Percentiles rank a stretch among this genome's conserved stretches.
These are phyloP conservation scores for Alloscopus bannaensis DNA, from an alignment of 2,888 invertebrate species.

Conservation along the genomic window DNA sequence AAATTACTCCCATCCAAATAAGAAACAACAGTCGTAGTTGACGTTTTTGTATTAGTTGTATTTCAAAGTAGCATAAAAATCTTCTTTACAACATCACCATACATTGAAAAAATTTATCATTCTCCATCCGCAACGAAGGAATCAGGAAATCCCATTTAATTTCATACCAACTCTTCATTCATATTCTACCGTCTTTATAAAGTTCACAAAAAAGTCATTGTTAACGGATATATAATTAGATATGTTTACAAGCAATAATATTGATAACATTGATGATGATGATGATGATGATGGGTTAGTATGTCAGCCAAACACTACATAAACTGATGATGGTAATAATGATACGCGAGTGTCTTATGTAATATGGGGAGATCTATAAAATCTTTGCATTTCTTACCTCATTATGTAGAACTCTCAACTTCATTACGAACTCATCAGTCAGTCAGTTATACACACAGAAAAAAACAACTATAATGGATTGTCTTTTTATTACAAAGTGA, in stretches of 20 bases:
- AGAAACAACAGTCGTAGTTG: not conserved
- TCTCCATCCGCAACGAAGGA: no score
- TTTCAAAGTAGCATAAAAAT: no score
- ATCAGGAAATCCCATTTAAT: not conserved
- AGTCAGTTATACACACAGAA: slow-evolving; percentile 4
- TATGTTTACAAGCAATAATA: not conserved
- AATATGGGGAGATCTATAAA: slow-evolving; percentile 33
- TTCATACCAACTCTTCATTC: no score
- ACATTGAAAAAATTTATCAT: slow-evolving; percentile 1
- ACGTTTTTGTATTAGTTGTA: no score
- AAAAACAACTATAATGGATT: slow-evolving; percentile 25
- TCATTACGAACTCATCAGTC: slow-evolving; percentile 21
- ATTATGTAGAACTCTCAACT: slow-evolving; percentile 7
- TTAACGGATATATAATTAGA: slow-evolving; percentile 11
- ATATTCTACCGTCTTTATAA: not conserved
- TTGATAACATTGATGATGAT: slow-evolving; percentile 17
- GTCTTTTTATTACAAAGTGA: slow-evolving; percentile 27
- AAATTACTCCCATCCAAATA: not conserved
- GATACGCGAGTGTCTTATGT: slow-evolving; percentile 51
- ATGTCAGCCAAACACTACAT: slow-evolving; percentile 49
- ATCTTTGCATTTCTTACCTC: slow-evolving; percentile 22
- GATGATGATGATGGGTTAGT: slow-evolving; percentile 50
- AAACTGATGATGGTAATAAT: slow-evolving; percentile 58
- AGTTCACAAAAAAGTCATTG: slow-evolving; percentile 5
- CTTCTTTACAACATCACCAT: not conserved